Evolutionary conservation across 2,113 vertebrate genomes (phyloP), one percentile per base, ranked within the genome.

Genomic region (Misgurnus mizolepis): DNA sequence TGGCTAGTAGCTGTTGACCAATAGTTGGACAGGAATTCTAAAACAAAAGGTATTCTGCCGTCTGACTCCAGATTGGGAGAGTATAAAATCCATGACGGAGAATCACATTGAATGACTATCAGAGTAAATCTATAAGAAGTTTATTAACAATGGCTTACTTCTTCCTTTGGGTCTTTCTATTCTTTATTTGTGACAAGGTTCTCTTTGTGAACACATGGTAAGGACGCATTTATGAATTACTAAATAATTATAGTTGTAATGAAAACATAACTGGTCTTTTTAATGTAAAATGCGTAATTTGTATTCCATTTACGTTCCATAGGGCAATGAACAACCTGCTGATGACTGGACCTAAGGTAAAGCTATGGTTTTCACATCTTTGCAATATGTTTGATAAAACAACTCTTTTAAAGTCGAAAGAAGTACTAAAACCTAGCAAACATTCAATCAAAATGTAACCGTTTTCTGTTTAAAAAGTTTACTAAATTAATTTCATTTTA

Each of bases 311-410:
- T 87, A 85, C 22, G 88, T 80, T 61, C 69, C 86, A 78, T 83
- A 99, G 97, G 97, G 94, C 95, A 76, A 95, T 95, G 83, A 97
- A 95, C 83, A 99, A 98, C 91, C 94, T 99, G 85, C 93, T 99
- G 55, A 94, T 99, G 95, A 96, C 96, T 18, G 96, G 97, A 88
- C 94, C 96, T 12, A 98, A 98, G 96, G 97, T 98, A 96, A 91
- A 61, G 55, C 34, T 62, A 14, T 64, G n/a, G 53, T 62, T 6
- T 22, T 60, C 27, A 34, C 27, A 34, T 34, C 6, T 47, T 47
- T 10, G 6, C 0, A 47, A 47, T 34, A 34, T 34, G 27, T 34
- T 34, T 34, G 27, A 34, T 2, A 34, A 34, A 34, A 34, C 1
- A 34, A 34, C 27, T 34, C 27, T 34, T 34, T 34, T 34, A 34